Percentiles rank a stretch among this genome's conserved stretches.
Evolutionary conservation across 2,888 invertebrate species (phyloP).

Genomic region (Malthinus flaveolus): DNA sequence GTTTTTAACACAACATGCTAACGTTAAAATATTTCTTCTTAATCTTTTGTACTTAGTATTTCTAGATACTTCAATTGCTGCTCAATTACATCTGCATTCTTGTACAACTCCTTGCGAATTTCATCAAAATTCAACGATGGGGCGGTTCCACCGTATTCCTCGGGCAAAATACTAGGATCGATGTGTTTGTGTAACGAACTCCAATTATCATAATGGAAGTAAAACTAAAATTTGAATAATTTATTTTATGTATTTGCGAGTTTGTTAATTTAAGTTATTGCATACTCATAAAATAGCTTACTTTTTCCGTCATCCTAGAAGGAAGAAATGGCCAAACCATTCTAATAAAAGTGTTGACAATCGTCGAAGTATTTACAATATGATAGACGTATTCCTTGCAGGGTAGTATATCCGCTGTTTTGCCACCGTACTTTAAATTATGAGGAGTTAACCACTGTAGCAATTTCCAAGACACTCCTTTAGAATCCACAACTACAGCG

Average conservation of each 20-base stretch:
- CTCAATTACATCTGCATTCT: slow-evolving; percentile 36
- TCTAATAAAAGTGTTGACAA: slow-evolving; percentile 42
- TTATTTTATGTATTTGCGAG: background rate
- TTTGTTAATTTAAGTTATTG: too few species aligned
- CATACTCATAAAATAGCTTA: slow-evolving; percentile 16
- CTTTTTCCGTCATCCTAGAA: slow-evolving; percentile 37
- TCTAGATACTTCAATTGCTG: slow-evolving; percentile 36
- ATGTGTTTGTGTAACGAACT: slow-evolving; percentile 57
- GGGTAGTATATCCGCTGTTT: slow-evolving; percentile 41
- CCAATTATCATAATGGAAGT: slow-evolving; percentile 58
- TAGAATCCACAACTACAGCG: slow-evolving; percentile 49
- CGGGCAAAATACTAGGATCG: slow-evolving; percentile 56
- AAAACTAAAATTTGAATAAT: slow-evolving; percentile 6
- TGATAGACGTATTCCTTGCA: slow-evolving; percentile 46
- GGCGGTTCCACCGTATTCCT: slow-evolving; percentile 63
- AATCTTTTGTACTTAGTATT: too few species aligned
- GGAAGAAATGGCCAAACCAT: slow-evolving; percentile 48
- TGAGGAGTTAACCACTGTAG: slow-evolving; percentile 47
- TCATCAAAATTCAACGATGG: slow-evolving; percentile 35
- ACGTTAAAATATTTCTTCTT: too few species aligned
- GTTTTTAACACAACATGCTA: too few species aligned
- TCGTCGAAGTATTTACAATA: slow-evolving; percentile 45
- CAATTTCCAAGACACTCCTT: slow-evolving; percentile 40
- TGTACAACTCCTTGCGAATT: slow-evolving; percentile 35
- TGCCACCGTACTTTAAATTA: slow-evolving; percentile 40